A percentile compares a stretch with the other conserved stretches of the same genome.
phyloP scores from a whole-genome alignment of 2,888 invertebrate species.

The Drosophila koepferae region DNA sequence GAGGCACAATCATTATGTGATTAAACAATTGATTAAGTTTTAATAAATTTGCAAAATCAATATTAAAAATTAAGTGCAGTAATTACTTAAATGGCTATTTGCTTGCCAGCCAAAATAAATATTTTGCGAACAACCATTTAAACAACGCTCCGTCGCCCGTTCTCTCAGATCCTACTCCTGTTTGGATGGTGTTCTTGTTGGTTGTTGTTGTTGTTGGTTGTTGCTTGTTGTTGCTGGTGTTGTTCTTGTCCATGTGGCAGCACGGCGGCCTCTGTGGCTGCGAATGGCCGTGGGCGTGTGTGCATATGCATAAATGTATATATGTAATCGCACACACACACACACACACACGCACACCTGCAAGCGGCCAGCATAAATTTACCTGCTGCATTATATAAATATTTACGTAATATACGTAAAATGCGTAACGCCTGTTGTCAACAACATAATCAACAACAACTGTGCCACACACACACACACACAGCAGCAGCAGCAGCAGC shows the following conservation, averaged over 20 bases:
- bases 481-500: constrained; percentile 25
- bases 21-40: constrained; percentile 80
- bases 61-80: constrained; percentile 80
- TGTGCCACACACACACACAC: constrained; percentile 32
- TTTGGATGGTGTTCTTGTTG: neutral
- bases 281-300: constrained; percentile 59
- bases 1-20: constrained; percentile 48
- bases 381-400: constrained; percentile 82
- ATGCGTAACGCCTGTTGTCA: constrained; percentile 83
- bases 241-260: constrained; percentile 9
- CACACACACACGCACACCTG: constrained; percentile 10
- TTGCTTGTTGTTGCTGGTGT: constrained; percentile 3
- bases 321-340: constrained; percentile 29
- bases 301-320: constrained; percentile 49
- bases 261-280: constrained; percentile 28
- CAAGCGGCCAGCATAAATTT: constrained; percentile 48
- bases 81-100: constrained; percentile 80
- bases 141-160: constrained; percentile 29
- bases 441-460: constrained; percentile 82
- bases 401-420: constrained; percentile 81
- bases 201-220: neutral
- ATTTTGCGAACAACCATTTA: constrained; percentile 75
- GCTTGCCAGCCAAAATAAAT: constrained; percentile 74
- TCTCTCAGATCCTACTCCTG: constrained; percentile 13
- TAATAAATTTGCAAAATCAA: constrained; percentile 80